Base-by-base conservation (phyloP, 2,888 invertebrate species). In the Cepaea hortensis region DNA sequence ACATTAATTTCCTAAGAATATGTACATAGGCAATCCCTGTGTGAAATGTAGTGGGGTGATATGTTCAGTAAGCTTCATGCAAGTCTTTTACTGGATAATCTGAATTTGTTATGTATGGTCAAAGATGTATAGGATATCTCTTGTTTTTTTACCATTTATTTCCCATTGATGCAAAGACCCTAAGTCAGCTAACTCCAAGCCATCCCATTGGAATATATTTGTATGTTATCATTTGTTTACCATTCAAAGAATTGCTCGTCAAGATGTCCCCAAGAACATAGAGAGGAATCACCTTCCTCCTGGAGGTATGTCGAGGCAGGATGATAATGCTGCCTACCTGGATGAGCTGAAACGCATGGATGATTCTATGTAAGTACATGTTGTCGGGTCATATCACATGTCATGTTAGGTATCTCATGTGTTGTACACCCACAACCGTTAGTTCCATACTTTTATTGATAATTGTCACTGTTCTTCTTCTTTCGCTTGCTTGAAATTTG, bases 311-410 rank as follows among this genome's bases (percentile, higher is more conserved):
- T 50, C 88, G 15, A 62, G 85, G 18, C 83, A 85, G 18, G 89
- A 88, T 65, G 89, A 89, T 5, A 90, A 90, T 48, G 55, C 77
- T 23, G 88, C 89, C 13, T 90, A 90, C 85, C 23, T 86, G 23
- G 87, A 88, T 13, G 89, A 89, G 70, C 87, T 90, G 65, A 86
- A 83, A 73, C 76, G 87, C 23, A 83, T 61, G 7, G 87, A 79
- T 72, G 79, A 86, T 70, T 79, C 77, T 55, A 62, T 46, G 88
- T 88, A 85, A 85, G 88, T 85, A 48, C 61, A 79, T 1, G 7
- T 3, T 35, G 68, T 15, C 13, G 55, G 6, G 55, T 55, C 55
- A 55, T 55, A 11, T 55, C 55, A 55, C 7, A 11, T 55, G 55
- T 55, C 55, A 35, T 35, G 35, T 35, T 35, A 35, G 35, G 35